Evolutionary conservation across 2,888 invertebrate species (phyloP).

Genomic region (Mechanitis messenoides): DNA sequence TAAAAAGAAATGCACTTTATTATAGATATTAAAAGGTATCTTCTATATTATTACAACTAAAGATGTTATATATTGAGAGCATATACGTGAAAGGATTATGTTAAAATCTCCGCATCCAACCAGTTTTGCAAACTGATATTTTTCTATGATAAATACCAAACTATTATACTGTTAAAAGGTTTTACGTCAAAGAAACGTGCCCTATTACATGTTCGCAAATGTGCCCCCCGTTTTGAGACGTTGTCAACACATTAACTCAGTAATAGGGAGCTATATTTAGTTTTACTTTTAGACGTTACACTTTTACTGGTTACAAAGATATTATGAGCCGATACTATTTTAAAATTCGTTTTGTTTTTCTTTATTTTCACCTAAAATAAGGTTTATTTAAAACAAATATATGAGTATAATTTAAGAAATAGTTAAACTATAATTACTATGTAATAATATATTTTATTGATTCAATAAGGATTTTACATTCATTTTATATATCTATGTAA

Average conservation of each 20-base stretch:
- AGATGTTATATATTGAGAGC: no score
- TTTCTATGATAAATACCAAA: constrained; percentile 3
- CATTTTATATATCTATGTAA: no score
- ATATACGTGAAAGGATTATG: no score
- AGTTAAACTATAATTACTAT: no score
- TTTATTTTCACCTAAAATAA: neutral
- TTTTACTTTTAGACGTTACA: constrained; percentile 61
- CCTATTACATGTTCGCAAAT: constrained; percentile 24
- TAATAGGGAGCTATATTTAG: constrained; percentile 69
- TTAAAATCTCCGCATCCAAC: no score
- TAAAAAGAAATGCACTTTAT: no score
- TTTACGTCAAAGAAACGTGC: constrained; percentile 14
- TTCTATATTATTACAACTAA: no score
- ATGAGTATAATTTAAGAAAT: no score
- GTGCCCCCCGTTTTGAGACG: constrained; percentile 40
- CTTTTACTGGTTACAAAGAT: constrained; percentile 32
- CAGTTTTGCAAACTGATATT: neutral
- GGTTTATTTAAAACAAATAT: no score
- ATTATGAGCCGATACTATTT: constrained; percentile 34
- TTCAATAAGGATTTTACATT: no score
- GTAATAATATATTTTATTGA: no score
- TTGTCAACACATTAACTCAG: constrained; percentile 70
- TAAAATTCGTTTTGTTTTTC: neutral
- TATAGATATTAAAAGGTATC: no score
- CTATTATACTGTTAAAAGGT: constrained; percentile 10